Evolutionary conservation across 2,113 vertebrate species (phyloP).

Genomic region (Macrotus californicus): DNA sequence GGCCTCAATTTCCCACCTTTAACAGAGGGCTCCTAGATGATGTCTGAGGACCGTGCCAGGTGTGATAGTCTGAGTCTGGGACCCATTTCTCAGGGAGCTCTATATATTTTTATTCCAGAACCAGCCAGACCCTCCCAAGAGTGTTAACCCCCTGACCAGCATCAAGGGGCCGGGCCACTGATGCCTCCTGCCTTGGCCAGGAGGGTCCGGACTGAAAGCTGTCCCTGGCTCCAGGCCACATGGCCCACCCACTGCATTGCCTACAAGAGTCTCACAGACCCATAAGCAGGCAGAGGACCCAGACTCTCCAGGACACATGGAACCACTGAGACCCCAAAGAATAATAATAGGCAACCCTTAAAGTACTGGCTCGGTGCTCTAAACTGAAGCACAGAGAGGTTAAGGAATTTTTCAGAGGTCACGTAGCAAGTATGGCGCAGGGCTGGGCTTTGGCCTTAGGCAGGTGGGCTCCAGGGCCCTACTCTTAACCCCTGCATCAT

Average conservation of each 20-base stretch:
- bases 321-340: neutral
- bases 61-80: neutral
- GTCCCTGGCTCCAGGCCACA: neutral
- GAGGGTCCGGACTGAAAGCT: neutral
- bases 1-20: neutral
- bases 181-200: neutral
- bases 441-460: neutral
- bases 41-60: neutral
- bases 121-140: neutral
- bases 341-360: neutral
- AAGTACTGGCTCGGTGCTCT: neutral
- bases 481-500: neutral
- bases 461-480: neutral
- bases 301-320: neutral
- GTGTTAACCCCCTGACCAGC: neutral
- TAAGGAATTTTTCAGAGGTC: neutral
- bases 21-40: neutral
- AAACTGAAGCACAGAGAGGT: neutral
- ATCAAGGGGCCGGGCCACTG: neutral
- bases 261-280: neutral
- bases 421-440: neutral
- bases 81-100: neutral
- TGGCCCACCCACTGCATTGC: neutral
- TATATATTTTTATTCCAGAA: neutral
- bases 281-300: neutral